These are phyloP conservation scores for Melopsittacus undulatus DNA, from an alignment of 2,797 vertebrate species.

Conservation along the genomic window DNA sequence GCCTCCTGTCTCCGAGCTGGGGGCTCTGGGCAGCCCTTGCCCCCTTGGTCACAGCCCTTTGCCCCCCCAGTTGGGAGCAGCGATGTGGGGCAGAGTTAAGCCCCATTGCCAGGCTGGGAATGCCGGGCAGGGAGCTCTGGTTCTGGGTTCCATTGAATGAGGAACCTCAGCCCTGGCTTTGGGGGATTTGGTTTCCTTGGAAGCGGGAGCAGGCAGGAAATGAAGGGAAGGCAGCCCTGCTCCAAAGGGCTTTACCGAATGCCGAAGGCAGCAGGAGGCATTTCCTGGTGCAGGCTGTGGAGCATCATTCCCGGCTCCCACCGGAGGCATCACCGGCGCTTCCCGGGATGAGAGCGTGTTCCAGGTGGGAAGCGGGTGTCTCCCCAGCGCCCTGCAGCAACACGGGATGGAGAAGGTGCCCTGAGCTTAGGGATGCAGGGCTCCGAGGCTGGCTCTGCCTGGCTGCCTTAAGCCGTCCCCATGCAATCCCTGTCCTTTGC, in stretches of 20 bases:
- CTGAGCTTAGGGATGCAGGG: fast-evolving
- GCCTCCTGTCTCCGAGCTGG: neutral
- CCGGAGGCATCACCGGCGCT: fast-evolving
- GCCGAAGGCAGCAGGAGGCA: slow-evolving; percentile 36
- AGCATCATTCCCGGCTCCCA: neutral
- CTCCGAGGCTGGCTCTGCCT: neutral
- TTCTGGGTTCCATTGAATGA: slow-evolving; percentile 8
- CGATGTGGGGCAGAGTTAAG: neutral
- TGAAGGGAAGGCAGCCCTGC: slow-evolving; percentile 9
- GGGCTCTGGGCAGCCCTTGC: fast-evolving
- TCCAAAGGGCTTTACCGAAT: slow-evolving; percentile 35
- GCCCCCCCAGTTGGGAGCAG: neutral
- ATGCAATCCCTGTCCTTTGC: slow-evolving; percentile 31
- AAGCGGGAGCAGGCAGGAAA: slow-evolving; percentile 54
- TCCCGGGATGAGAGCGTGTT: neutral
- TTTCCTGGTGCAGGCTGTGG: neutral
- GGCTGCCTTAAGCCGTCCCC: too few relatives aligned
- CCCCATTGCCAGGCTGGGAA: neutral
- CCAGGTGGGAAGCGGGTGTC: fast-evolving
- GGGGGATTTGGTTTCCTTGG: slow-evolving; percentile 56
- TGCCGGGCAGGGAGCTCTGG: neutral
- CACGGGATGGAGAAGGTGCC: fast-evolving
- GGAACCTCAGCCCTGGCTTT: slow-evolving; percentile 49
- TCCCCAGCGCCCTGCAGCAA: neutral
- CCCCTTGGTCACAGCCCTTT: neutral